Percentiles rank a stretch among this genome's conserved stretches.
phyloP scores from a whole-genome alignment of 2,113 vertebrate species.

The Terrapene triunguis region DNA sequence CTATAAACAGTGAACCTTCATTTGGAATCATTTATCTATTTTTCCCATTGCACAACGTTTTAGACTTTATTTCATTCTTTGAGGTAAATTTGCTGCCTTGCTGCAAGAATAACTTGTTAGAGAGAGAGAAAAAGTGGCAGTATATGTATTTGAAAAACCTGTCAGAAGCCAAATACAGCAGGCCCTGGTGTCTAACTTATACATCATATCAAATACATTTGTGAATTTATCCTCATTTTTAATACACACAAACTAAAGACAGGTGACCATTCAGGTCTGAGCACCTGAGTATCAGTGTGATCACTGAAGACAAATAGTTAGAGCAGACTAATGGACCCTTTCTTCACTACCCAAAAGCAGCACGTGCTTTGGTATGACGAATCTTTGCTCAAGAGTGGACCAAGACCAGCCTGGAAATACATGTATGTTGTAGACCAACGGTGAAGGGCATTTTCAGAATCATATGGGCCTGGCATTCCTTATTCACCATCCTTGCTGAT shows the following conservation, averaged over 20 bases:
- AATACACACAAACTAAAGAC: not conserved
- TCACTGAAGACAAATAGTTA: not conserved
- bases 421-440: not conserved
- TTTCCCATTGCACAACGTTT: not conserved
- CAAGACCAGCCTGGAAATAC: conserved; percentile 23
- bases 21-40: not conserved
- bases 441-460: not conserved
- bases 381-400: not conserved
- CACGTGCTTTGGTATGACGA: not conserved
- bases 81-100: not conserved
- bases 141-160: not conserved
- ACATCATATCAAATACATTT: not conserved
- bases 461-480: conserved; percentile 8
- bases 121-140: not conserved
- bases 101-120: not conserved
- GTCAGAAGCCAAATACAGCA: not conserved
- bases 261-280: not conserved
- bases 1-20: not conserved
- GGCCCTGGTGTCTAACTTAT: not conserved
- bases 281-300: not conserved
- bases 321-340: not conserved
- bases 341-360: not conserved
- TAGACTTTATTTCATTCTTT: not conserved
- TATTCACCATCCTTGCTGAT: conserved; percentile 34
- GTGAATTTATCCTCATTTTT: not conserved